These are phyloP conservation scores for Philaethria dido DNA, from an alignment of 2,888 invertebrate genomes.

Conservation along the genomic window DNA sequence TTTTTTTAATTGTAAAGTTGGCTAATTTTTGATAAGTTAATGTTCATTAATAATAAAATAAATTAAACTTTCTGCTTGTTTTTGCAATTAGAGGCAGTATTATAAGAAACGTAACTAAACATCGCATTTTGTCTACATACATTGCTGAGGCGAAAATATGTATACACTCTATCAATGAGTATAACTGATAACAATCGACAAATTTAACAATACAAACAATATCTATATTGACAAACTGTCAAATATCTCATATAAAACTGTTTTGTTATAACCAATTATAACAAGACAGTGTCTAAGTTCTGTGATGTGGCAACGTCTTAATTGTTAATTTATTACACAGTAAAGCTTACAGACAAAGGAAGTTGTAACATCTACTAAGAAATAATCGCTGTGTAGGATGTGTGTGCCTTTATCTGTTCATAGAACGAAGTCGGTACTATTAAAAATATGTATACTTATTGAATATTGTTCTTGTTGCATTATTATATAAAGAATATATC, in stretches of 20 bases:
- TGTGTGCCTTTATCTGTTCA: conserved; percentile 19
- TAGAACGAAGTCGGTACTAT: conserved; percentile 15
- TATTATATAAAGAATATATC: neutral
- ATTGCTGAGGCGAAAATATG: no score
- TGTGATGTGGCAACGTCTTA: conserved; percentile 48
- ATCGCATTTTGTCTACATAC: no score
- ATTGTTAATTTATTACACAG: conserved; percentile 63
- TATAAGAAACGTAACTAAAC: no score
- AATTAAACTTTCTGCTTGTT: no score
- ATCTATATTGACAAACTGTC: neutral
- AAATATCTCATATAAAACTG: conserved; percentile 42
- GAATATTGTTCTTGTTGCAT: neutral
- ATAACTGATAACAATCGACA: no score
- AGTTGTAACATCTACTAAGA: conserved; percentile 35
- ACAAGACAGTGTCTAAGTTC: conserved; percentile 25
- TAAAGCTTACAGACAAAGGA: conserved; percentile 35
- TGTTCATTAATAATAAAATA: no score
- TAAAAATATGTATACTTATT: neutral
- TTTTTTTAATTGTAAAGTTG: neutral
- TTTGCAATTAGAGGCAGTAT: no score
- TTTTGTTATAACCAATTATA: conserved; percentile 32
- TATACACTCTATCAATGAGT: no score
- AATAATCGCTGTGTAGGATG: conserved; percentile 23
- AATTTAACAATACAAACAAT: neutral
- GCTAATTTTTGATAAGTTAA: no score